Percentiles rank a stretch among this genome's conserved stretches.
Evolutionary conservation across 1,140 invertebrate species (phyloP).

Genomic region (Sitobion miscanthi): DNA sequence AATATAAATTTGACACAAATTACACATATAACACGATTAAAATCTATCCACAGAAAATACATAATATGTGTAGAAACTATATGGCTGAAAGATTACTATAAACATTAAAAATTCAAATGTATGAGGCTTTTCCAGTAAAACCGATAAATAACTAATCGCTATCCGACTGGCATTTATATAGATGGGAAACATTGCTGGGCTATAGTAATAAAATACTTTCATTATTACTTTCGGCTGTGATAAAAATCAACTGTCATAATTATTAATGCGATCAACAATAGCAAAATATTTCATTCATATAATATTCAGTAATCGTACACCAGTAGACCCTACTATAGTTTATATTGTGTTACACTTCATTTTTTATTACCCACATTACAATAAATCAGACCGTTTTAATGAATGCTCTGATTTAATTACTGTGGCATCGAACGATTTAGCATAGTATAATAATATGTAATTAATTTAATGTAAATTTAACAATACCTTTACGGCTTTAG

Average conservation of each 20-base stretch:
- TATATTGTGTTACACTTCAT: neutral
- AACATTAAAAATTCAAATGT: neutral
- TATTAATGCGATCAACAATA: neutral
- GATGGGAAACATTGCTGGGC: neutral
- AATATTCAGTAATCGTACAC: neutral
- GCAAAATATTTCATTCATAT: neutral
- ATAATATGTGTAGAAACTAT: too few species aligned
- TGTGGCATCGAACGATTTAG: neutral
- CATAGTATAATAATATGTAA: neutral
- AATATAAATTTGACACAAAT: neutral
- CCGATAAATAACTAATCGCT: neutral
- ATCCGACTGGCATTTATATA: neutral
- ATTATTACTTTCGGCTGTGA: neutral
- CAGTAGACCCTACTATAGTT: too few species aligned
- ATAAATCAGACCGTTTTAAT: neutral
- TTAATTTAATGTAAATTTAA: neutral
- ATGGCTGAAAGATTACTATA: too few species aligned
- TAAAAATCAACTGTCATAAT: neutral
- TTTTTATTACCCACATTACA: neutral
- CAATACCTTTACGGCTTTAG: neutral
- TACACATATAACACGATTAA: neutral
- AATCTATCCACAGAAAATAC: too few species aligned
- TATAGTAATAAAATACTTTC: neutral
- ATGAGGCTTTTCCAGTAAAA: neutral
- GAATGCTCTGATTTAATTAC: neutral